A percentile compares a stretch with the other conserved stretches of the same genome.
These are phyloP conservation scores for Caenorhabditis latens DNA, from an alignment of 1,140 invertebrate species.

Conservation along the genomic window DNA sequence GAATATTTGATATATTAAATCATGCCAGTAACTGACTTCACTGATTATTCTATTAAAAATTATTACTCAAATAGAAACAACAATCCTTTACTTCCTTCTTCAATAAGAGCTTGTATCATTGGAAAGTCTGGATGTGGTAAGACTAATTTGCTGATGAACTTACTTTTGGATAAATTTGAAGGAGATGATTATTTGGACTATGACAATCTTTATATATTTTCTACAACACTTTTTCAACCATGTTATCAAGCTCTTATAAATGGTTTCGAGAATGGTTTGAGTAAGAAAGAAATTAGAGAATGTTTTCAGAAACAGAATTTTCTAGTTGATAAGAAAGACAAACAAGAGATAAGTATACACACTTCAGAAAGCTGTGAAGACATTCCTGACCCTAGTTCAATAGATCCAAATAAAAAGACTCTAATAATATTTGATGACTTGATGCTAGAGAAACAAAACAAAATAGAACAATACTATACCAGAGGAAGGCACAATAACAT, in stretches of 20 bases:
- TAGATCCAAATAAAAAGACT: constrained; percentile 66
- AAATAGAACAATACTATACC: constrained; percentile 68
- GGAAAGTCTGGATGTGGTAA: constrained; percentile 63
- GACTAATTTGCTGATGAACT: constrained; percentile 65
- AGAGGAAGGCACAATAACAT: constrained; percentile 68
- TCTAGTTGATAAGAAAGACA: constrained; percentile 61
- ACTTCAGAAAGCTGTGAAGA: constrained; percentile 62
- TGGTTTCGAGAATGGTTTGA: constrained; percentile 65
- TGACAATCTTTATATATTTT: constrained; percentile 69
- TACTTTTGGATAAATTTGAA: constrained; percentile 57
- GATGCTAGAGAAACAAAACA: constrained; percentile 69
- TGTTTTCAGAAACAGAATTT: constrained; percentile 68
- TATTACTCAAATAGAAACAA: constrained; percentile 59
- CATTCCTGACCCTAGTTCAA: constrained; percentile 65
- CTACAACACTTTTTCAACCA: constrained; percentile 68
- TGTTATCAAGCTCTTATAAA: constrained; percentile 68
- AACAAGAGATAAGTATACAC: constrained; percentile 55
- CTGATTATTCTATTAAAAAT: constrained; percentile 54
- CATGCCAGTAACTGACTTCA: constrained; percentile 46
- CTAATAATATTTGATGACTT: constrained; percentile 68
- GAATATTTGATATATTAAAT: constrained; percentile 28
- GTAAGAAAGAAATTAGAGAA: constrained; percentile 67
- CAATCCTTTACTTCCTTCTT: constrained; percentile 47
- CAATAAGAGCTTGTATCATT: constrained; percentile 62
- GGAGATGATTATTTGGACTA: constrained; percentile 67